These are phyloP conservation scores for Capreolus pygargus DNA, from an alignment of 2,113 vertebrate genomes.

Conservation along the genomic window DNA sequence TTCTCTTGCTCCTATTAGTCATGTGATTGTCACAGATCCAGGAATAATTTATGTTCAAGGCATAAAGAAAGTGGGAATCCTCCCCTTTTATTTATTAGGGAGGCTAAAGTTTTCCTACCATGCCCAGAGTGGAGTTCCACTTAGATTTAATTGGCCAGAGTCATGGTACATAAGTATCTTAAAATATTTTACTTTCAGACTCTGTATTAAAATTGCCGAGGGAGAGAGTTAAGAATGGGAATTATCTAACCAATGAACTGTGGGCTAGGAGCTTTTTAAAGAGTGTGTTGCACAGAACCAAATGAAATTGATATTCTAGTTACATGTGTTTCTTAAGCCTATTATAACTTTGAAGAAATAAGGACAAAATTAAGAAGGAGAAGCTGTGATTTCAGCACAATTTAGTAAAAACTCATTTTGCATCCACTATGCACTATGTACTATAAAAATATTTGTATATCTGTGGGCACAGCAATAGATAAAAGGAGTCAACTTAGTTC, in stretches of 20 bases:
- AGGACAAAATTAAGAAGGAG: not conserved
- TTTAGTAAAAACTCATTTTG: slow-evolving; percentile 22
- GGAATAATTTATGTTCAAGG: not conserved
- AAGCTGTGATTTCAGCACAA: not conserved
- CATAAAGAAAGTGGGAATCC: not conserved
- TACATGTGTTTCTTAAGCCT: not conserved
- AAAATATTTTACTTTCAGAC: not conserved
- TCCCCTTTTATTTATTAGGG: not conserved
- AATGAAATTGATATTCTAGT: slow-evolving; percentile 15
- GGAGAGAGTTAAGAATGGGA: not conserved
- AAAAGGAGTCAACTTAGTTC: not conserved
- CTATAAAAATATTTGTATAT: slow-evolving; percentile 17
- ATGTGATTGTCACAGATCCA: not conserved
- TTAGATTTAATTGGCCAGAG: not conserved
- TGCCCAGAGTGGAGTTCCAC: not conserved
- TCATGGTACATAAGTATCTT: not conserved
- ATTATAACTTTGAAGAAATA: not conserved
- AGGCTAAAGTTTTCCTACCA: not conserved
- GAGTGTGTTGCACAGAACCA: not conserved
- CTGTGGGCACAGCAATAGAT: not conserved
- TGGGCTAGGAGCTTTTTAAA: not conserved
- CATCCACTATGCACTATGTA: not conserved
- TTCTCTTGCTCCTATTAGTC: not conserved
- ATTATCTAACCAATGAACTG: not conserved
- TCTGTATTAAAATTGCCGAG: not conserved